Evolutionary conservation across 1,140 invertebrate genomes (phyloP), one percentile per base, ranked within the genome.

Genomic region (Ips typographus): DNA sequence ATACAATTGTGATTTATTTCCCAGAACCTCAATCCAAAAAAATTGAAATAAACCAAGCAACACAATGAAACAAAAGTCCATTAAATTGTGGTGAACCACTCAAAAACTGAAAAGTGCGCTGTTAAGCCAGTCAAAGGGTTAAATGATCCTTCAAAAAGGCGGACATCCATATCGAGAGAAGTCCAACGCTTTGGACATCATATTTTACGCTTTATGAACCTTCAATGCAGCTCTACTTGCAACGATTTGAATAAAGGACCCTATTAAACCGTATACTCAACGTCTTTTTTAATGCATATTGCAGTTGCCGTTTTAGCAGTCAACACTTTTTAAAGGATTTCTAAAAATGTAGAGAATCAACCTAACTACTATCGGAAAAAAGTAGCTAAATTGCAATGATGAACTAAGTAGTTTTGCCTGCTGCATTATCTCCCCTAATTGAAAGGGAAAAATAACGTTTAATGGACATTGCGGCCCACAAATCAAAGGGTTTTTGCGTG

Each of bases 141-240:
- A 74, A 74, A 74, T 74, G 73, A 74, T 73, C 65, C 73, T 73
- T 74, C 63, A 74, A 74, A 70, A 74, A 74, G 71, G 68, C 70
- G 67, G 71, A 72, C 70, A 67, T 63, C 56, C 60, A 69, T 63
- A 64, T 69, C 41, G 68, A 39, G 42, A 64, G 59, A 58, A 69
- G 68, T 69, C 68, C 68, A 69, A 37, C 58, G 59, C 60, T 63
- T 63, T 57, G 68, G 68, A 69, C 60, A 63, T 40, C 68, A 69
- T 69, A 69, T 69, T 69, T 69, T 62, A 69, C 68, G 68, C 60
- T 69, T 69, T 69, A 69, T 64, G 52, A 47, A 57, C 51, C 68
- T 69, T 69, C 49, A 69, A 62, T 69, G 52, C 42, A 40, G 51
- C 57, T 68, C 66, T 69, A 69, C 60, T 60, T 63, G 52, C 41